Conservation (phyloP, 1,140 invertebrate species). For the Eumeta japonica region DNA sequence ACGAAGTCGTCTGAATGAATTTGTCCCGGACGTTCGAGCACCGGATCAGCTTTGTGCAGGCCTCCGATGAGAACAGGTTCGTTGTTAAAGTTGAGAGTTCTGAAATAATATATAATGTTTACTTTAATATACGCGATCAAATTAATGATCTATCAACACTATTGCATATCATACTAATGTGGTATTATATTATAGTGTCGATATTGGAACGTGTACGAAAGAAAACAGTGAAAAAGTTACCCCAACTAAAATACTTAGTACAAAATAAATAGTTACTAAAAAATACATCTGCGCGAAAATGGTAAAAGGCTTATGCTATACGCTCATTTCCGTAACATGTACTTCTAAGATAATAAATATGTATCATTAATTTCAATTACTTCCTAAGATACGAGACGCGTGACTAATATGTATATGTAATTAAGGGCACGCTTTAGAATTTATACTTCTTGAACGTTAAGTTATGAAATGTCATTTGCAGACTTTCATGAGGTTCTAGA, state of each 20-base stretch:
- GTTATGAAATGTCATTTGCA: too few relatives aligned
- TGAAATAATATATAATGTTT: slow-evolving; percentile 45
- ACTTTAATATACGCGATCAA: too few relatives aligned
- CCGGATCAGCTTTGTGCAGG: slow-evolving; percentile 75
- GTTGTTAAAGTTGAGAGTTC: slow-evolving; percentile 89
- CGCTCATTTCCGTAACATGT: too few relatives aligned
- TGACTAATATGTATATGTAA: too few relatives aligned
- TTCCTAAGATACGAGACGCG: too few relatives aligned
- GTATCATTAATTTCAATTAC: too few relatives aligned
- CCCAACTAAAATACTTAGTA: slow-evolving; percentile 4
- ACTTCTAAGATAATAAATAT: too few relatives aligned
- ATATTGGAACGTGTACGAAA: neutral
- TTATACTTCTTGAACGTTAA: too few relatives aligned
- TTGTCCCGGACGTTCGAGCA: slow-evolving; percentile 83
- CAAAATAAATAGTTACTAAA: slow-evolving; percentile 1
- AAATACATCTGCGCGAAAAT: too few relatives aligned
- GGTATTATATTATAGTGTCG: neutral
- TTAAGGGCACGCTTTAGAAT: too few relatives aligned
- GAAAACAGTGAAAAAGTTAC: slow-evolving; percentile 10
- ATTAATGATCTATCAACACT: slow-evolving; percentile 57
- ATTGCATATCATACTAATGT: slow-evolving; percentile 65
- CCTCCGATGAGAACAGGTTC: slow-evolving; percentile 85
- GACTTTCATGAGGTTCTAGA: too few relatives aligned
- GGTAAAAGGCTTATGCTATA: too few relatives aligned
- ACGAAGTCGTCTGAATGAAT: slow-evolving; percentile 89